Evolutionary conservation across 2,797 vertebrate genomes (phyloP).

Genomic region (Molossus molossus): DNA sequence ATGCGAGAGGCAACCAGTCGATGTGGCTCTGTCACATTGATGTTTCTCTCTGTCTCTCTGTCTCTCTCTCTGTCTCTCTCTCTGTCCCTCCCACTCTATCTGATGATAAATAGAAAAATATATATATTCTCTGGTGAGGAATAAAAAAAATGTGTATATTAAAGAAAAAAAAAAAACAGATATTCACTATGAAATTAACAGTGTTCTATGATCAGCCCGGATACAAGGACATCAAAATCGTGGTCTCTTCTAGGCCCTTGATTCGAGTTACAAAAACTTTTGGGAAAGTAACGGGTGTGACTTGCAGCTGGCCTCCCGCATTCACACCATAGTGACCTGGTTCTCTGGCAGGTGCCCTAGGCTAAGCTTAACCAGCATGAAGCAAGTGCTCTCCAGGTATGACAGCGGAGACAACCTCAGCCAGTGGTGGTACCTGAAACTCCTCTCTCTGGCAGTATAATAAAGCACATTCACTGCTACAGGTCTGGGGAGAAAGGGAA

Average conservation of each 20-base stretch:
- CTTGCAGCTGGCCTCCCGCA: not conserved
- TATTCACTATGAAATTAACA: constrained; percentile 17
- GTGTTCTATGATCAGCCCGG: not conserved
- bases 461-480: not conserved
- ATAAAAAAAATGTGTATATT: too few species aligned
- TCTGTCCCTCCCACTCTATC: too few species aligned
- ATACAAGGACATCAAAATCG: not conserved
- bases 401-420: not conserved
- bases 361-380: not conserved
- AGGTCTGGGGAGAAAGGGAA: not conserved
- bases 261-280: not conserved
- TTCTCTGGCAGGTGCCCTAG: not conserved
- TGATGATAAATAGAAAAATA: too few species aligned
- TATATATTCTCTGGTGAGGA: too few species aligned
- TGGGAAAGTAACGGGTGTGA: not conserved
- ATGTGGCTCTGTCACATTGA: too few species aligned
- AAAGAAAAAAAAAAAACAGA: not conserved
- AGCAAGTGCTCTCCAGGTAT: not conserved
- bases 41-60: too few species aligned
- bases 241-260: not conserved
- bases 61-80: too few species aligned
- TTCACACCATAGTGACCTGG: too few species aligned
- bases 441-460: not conserved
- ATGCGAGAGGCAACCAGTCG: too few species aligned
- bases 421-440: not conserved